Conservation (phyloP, 2,888 invertebrate genomes). For the Lasioglossum morio region DNA sequence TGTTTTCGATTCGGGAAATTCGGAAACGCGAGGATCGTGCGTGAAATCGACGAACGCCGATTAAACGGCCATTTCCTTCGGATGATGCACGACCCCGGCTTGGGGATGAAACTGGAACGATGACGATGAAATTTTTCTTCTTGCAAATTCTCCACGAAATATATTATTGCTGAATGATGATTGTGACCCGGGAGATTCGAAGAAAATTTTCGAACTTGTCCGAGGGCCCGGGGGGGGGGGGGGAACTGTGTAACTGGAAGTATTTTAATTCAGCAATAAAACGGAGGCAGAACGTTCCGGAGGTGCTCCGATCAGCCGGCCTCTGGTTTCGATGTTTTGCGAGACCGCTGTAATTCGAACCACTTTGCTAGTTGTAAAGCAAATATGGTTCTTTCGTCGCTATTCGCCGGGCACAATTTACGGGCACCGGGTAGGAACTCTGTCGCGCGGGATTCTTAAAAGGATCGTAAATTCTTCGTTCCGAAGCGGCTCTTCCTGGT, state of each 20-base stretch:
- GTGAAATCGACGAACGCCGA: slow-evolving; percentile 49
- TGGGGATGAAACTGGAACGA: slow-evolving; percentile 11
- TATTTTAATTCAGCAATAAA: not conserved
- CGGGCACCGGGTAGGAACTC: slow-evolving; percentile 14
- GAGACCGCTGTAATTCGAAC: slow-evolving; percentile 9
- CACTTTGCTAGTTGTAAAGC: slow-evolving; percentile 15
- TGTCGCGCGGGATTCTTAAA: slow-evolving; percentile 35
- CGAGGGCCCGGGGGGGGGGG: not conserved
- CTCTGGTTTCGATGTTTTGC: slow-evolving; percentile 9
- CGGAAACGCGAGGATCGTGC: slow-evolving; percentile 30
- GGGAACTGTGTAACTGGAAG: not conserved
- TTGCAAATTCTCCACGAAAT: not conserved
- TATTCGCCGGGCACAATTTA: slow-evolving; percentile 11
- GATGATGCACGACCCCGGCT: slow-evolving; percentile 51
- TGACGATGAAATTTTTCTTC: not conserved
- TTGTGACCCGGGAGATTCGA: not conserved
- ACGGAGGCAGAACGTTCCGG: not conserved
- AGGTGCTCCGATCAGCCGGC: not conserved
- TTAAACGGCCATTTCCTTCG: slow-evolving; percentile 55
- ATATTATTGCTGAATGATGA: not conserved
- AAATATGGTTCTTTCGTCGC: slow-evolving; percentile 12
- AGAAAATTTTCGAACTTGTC: not conserved
- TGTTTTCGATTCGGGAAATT: not conserved
- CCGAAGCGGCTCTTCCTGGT: slow-evolving; percentile 36
- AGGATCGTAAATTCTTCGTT: slow-evolving; percentile 41